phyloP scores from a whole-genome alignment of 2,888 invertebrate species.

The Platycnemis pennipes region DNA sequence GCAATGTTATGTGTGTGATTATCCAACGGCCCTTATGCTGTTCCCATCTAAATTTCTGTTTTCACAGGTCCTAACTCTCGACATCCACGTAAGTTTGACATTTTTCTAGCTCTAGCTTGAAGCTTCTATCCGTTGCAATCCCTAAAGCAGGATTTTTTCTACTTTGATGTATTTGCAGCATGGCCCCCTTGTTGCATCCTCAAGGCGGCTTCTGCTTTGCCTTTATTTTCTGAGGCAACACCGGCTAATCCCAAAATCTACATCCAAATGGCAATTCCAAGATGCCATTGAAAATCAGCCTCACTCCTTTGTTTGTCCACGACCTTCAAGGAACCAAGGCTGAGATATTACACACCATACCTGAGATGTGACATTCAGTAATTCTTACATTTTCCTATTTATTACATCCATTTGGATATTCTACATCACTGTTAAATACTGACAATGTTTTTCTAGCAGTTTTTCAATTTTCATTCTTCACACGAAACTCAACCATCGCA shows the following conservation, averaged over 20 bases:
- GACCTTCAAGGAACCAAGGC: not conserved
- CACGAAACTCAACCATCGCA: not conserved
- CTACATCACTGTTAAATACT: not conserved
- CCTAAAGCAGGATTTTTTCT: slow-evolving; percentile 3
- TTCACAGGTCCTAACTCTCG: slow-evolving; percentile 36
- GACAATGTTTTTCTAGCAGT: not conserved
- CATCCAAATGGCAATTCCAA: not conserved
- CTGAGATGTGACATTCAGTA: not conserved
- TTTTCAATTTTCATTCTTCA: not conserved
- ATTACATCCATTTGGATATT: too few species aligned
- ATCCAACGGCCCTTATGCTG: slow-evolving; percentile 36
- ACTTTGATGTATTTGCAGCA: slow-evolving; percentile 8
- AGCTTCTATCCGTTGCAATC: slow-evolving; percentile 5
- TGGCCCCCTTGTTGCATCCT: not conserved
- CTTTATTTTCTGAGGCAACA: not conserved
- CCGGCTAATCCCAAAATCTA: not conserved
- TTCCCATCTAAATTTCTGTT: slow-evolving; percentile 39
- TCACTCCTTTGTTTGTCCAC: not conserved
- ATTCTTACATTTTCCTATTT: too few species aligned
- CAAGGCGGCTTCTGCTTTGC: slow-evolving; percentile 8
- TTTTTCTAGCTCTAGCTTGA: slow-evolving; percentile 26
- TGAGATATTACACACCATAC: not conserved
- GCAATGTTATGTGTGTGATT: slow-evolving; percentile 32
- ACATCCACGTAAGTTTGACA: slow-evolving; percentile 35
- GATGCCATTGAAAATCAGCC: not conserved